Base-by-base conservation (phyloP, 1,140 invertebrate species). In the Agrypnia vestita region DNA sequence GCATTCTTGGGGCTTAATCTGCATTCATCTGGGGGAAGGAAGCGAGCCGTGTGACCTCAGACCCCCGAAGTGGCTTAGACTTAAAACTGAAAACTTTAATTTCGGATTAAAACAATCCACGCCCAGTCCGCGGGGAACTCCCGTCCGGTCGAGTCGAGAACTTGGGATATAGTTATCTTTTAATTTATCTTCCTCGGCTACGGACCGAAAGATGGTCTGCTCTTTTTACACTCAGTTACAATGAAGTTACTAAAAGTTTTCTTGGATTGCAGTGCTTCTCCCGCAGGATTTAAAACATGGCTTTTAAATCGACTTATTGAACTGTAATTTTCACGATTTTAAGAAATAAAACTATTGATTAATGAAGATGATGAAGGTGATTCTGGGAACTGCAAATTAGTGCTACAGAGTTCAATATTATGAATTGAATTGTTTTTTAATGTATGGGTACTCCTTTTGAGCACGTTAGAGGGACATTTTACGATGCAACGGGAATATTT, bases 131-230 rank as follows among this genome's bases (percentile, higher is more conserved):
- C 75, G 43, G 35, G 55, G 56, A 21, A 46, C 17, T 75, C 25
- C 21, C 25, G 25, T 35, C 15, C 21, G 35, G 17, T 59, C 9
- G 35, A 64, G 25, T n/a, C 21, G 10, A n/a, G n/a, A 62, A 76
- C 73, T 76, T 35, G 10, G 43, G 75, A 76, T 46, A 12, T 44
- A 78, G 53, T 71, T 78, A 78, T 78, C 76, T 78, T 78, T 78
- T 71, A 78, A 78, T 78, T 78, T 78, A 78, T 78, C 76, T 78
- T 78, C 49, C 17, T 19, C 64, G 43, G 43, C 44, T 46, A 17
- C 10, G 44, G 64, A 69, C 64, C 64, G 21, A 19, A 69, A 47
- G 64, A 69, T 11, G 64, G n/a, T 13, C 7, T 47, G 43, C 64
- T 69, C 64, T 69, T 69, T 69, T 69, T 69, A 17, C 64, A 47